A percentile compares a stretch with the other conserved stretches of the same genome.
Conservation (phyloP, 2,888 invertebrate species). For the Ernsta delagoae region DNA sequence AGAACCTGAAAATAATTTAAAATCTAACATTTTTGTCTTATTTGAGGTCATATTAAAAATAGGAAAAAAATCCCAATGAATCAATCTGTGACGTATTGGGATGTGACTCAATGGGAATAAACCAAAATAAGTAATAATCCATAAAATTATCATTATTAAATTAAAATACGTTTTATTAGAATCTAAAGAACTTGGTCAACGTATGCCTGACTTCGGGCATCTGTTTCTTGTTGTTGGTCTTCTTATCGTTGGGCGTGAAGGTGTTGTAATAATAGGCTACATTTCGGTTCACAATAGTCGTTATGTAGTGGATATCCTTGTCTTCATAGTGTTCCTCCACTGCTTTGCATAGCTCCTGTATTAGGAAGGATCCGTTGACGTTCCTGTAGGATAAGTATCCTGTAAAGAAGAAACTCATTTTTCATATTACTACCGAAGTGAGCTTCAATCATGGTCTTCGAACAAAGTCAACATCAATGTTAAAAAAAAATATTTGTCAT, state of each 20-base stretch:
- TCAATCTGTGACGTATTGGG: too few species aligned
- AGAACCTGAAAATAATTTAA: too few species aligned
- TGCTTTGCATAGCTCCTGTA: slow-evolving; percentile 64
- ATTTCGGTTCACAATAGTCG: slow-evolving; percentile 55
- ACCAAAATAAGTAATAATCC: too few species aligned
- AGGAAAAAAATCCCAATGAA: too few species aligned
- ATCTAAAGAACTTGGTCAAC: slow-evolving; percentile 60
- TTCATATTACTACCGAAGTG: background rate
- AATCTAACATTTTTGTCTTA: too few species aligned
- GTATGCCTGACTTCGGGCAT: slow-evolving; percentile 67
- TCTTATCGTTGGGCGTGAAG: slow-evolving; percentile 47
- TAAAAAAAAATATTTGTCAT: too few species aligned
- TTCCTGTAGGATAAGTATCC: slow-evolving; percentile 63
- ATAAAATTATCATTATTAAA: too few species aligned
- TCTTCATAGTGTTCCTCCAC: slow-evolving; percentile 50
- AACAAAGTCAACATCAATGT: too few species aligned
- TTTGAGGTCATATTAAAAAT: too few species aligned
- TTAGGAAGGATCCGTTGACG: slow-evolving; percentile 61
- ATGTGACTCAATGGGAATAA: too few species aligned
- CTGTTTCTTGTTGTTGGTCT: slow-evolving; percentile 59
- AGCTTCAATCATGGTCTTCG: background rate
- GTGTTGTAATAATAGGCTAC: slow-evolving; percentile 57
- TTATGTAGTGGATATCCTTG: slow-evolving; percentile 60
- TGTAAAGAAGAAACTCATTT: slow-evolving; percentile 41
- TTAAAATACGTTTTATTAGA: slow-evolving; percentile 31